Evolutionary conservation across 2,888 invertebrate genomes (phyloP).

Genomic region (Autographa pulchrina): DNA sequence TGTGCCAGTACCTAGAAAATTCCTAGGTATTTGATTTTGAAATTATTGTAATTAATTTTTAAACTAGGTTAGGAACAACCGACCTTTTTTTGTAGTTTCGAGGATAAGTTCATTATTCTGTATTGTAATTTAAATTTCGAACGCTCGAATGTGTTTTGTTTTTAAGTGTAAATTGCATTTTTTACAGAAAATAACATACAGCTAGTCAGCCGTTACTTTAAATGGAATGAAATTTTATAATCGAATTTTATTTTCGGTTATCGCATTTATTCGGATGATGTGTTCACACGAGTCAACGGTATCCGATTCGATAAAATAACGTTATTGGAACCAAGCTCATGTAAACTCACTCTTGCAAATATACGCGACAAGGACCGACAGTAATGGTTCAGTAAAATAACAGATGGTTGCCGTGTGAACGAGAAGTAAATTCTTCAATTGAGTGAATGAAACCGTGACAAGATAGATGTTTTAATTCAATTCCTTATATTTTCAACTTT

Average conservation of each 20-base stretch:
- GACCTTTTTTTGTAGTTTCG: not conserved
- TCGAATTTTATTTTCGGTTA: conserved; percentile 20
- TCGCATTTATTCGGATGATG: conserved; percentile 7
- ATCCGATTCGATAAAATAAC: conserved; percentile 20
- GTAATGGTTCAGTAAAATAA: conserved; percentile 14
- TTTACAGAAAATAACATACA: not conserved
- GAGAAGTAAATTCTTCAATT: conserved; percentile 16
- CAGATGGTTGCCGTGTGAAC: not conserved
- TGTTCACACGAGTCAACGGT: conserved; percentile 8
- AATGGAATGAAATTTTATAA: conserved; percentile 14
- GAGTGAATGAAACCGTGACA: not conserved
- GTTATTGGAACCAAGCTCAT: conserved; percentile 10
- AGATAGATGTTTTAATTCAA: not conserved
- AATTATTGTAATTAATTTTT: conserved; percentile 25
- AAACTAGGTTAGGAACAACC: conserved; percentile 3
- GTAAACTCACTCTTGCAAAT: conserved; percentile 19
- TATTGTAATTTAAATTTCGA: not conserved
- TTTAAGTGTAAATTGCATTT: not conserved
- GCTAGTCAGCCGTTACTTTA: not conserved
- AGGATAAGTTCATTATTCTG: too few relatives aligned
- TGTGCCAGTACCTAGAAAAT: conserved; percentile 22
- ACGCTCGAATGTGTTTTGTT: not conserved
- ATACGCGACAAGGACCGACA: conserved; percentile 1
- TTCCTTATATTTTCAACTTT: not conserved
- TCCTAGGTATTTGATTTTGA: conserved; percentile 13